Conservation (phyloP, 2,888 invertebrate genomes). For the Macrosiphum euphorbiae region DNA sequence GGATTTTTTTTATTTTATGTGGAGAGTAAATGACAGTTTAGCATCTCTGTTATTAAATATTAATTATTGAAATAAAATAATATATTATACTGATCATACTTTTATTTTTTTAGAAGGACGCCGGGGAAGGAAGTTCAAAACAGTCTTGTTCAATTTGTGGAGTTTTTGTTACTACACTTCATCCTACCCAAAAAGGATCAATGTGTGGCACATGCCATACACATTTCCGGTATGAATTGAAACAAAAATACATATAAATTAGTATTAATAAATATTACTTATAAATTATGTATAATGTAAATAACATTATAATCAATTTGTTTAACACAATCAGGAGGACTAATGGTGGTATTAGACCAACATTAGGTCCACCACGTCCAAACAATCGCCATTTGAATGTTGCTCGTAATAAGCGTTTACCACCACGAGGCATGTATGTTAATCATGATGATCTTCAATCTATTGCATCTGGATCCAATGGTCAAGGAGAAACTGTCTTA, state of each 20-base stretch:
- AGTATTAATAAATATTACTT: not conserved
- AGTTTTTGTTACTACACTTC: conserved; percentile 81
- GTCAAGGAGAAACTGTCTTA: conserved; percentile 86
- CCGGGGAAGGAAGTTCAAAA: conserved; percentile 74
- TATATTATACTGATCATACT: not conserved
- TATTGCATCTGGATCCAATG: conserved; percentile 84
- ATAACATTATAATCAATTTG: not conserved
- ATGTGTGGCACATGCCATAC: conserved; percentile 88
- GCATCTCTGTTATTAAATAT: not conserved
- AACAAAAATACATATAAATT: not conserved
- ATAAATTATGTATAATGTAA: not conserved
- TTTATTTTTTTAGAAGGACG: conserved; percentile 46
- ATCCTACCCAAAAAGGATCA: conserved; percentile 82
- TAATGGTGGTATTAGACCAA: conserved; percentile 81
- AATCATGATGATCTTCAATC: conserved; percentile 96
- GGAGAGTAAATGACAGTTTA: not conserved
- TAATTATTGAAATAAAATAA: not conserved
- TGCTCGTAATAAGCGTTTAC: conserved; percentile 78
- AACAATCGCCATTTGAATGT: conserved; percentile 70
- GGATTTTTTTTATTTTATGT: not conserved
- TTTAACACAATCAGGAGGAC: conserved; percentile 77
- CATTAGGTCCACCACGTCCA: conserved; percentile 77
- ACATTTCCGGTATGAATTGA: conserved; percentile 82
- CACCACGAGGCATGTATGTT: conserved; percentile 97
- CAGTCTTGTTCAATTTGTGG: conserved; percentile 75